These are phyloP conservation scores for Meteorus cinctellus DNA, from an alignment of 2,888 invertebrate genomes.

Conservation along the genomic window DNA sequence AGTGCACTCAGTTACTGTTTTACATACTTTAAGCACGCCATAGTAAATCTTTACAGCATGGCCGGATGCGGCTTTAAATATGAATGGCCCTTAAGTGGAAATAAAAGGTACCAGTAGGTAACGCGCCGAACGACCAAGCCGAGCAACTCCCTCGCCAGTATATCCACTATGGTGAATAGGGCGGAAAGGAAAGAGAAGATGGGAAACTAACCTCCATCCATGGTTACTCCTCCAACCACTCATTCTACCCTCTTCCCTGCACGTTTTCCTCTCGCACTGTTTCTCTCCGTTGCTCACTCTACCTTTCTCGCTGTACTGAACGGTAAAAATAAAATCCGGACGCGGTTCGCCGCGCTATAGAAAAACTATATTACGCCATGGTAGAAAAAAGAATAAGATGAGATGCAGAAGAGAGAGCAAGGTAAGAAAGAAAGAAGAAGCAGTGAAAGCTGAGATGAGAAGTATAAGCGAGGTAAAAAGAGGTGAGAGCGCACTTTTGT, in stretches of 20 bases:
- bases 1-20: conserved; percentile 50
- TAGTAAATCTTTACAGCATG: conserved; percentile 53
- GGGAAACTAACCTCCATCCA: conserved; percentile 21
- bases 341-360: conserved; percentile 21
- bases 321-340: conserved; percentile 43
- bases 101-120: conserved; percentile 56
- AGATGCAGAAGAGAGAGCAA: not conserved
- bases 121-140: conserved; percentile 35
- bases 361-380: conserved; percentile 26
- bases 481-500: conserved; percentile 60
- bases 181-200: conserved; percentile 19
- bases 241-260: not conserved
- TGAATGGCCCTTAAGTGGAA: conserved; percentile 64
- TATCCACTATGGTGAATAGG: conserved; percentile 20
- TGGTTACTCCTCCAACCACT: conserved; percentile 28
- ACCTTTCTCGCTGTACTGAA: conserved; percentile 5
- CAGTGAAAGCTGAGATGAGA: not conserved
- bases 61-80: conserved; percentile 62
- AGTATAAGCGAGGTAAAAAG: conserved; percentile 38
- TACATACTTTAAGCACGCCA: conserved; percentile 55
- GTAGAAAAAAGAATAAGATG: conserved; percentile 11
- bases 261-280: not conserved
- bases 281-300: not conserved
- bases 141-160: conserved; percentile 16
- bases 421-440: conserved; percentile 10